Base-by-base conservation (phyloP, 2,113 vertebrate genomes). In the Myotis brandtii region DNA sequence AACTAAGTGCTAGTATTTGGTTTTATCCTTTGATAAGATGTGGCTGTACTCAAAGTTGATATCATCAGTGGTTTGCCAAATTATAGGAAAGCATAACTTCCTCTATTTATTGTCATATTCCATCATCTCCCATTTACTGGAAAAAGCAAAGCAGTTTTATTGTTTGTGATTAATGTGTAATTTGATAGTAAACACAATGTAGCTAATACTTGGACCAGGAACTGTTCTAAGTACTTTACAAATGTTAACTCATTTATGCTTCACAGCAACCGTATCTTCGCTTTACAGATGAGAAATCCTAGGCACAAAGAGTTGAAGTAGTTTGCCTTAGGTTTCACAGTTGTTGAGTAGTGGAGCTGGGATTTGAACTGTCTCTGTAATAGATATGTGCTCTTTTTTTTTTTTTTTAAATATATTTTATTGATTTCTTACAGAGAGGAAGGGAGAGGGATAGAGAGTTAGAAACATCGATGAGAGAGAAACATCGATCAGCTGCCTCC, bases 11-110 rank as follows among this genome's bases (percentile, higher is more conserved):
- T 73, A 1, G 76, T 75, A 83, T 17, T 10, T 91, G 75, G 9
- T 84, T 86, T 93, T 75, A 69, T 84, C 25, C 43, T 92, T 92
- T 23, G 56, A 10, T 84, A 64, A 91, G 37, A 70, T 21, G 77
- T 89, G 30, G 17, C 79, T 62, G 0, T 79, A 56, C 34, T 88
- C 12, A 88, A 70, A 95, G 81, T 73, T 67, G 73, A 1, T 86
- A 10, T 40, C 17, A 43, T 80, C 40, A 90, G 37, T 86, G n/a
- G n/a, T 30, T 56, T 54, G 23, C 48, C n/a, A 72, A n/a, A 64
- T 52, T 91, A 80, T 2, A 2, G 66, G 59, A 89, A 85, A 83
- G 3, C 9, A 3, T 66, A 46, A 25, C 21, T 77, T 87, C 32
- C 32, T 67, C 13, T 69, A 30, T 77, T 91, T 50, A 34, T 91